Evolutionary conservation across 2,797 vertebrate genomes (phyloP).

Genomic region (Natrix natrix): DNA sequence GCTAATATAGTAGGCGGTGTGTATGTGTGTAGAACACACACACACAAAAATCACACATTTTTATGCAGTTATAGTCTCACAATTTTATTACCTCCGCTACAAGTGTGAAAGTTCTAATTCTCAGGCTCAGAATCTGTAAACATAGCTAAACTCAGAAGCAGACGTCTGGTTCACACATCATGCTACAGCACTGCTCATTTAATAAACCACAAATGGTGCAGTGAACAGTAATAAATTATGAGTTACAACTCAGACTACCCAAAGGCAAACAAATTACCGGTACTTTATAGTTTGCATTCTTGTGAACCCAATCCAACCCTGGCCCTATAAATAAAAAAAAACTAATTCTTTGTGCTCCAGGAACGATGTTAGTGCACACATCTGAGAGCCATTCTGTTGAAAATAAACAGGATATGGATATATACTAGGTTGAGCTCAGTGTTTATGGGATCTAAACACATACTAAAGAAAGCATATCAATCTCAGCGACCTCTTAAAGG

Average conservation of each 20-base stretch:
- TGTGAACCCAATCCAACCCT: background rate
- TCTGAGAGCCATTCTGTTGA: background rate
- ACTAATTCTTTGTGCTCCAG: background rate
- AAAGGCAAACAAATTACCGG: background rate
- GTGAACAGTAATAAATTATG: background rate
- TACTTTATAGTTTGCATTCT: background rate
- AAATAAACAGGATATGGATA: background rate
- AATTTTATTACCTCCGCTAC: background rate
- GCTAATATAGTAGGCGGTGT: background rate
- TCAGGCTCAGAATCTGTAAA: background rate
- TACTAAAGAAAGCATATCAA: background rate
- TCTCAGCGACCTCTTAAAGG: background rate
- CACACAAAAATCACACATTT: background rate
- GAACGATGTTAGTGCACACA: background rate
- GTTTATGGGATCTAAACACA: background rate
- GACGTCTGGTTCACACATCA: background rate
- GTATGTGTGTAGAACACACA: background rate
- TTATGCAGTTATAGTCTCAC: background rate
- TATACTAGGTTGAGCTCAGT: background rate
- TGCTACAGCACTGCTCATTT: background rate
- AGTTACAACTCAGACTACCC: background rate
- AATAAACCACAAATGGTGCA: background rate
- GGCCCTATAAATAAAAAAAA: background rate
- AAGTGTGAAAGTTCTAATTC: background rate
- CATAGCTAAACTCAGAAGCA: background rate